Evolutionary conservation across 2,888 invertebrate genomes (phyloP).

Genomic region (Harpalus rufipes): DNA sequence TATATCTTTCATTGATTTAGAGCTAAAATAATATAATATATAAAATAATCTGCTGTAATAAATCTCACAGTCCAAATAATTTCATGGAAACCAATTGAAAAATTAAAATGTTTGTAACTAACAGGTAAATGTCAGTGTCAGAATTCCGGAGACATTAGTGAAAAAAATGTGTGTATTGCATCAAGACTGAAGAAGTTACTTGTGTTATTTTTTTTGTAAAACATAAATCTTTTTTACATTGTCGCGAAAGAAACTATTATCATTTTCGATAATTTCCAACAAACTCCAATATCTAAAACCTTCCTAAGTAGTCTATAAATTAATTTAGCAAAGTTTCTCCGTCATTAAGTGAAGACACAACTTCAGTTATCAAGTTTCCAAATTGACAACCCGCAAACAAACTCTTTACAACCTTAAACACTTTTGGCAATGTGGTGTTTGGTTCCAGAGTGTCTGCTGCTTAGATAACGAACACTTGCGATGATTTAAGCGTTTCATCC

Average conservation of each 20-base stretch:
- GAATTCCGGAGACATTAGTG: no score
- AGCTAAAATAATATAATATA: no score
- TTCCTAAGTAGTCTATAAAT: not conserved
- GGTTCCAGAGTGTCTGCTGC: slow-evolving; percentile 25
- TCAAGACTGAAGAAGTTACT: no score
- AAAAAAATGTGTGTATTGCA: no score
- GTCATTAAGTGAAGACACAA: slow-evolving; percentile 23
- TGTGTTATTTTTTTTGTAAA: no score
- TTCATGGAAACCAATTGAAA: no score
- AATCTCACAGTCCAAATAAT: no score
- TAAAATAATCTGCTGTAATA: no score
- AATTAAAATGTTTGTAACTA: no score
- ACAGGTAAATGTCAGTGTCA: no score
- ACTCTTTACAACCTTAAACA: slow-evolving; percentile 41
- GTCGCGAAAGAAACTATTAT: not conserved
- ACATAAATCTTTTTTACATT: no score
- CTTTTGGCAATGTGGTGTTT: slow-evolving; percentile 35
- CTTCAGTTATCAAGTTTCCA: slow-evolving; percentile 33
- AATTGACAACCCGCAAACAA: slow-evolving; percentile 48
- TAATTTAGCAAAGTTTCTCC: not conserved
- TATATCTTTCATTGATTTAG: no score
- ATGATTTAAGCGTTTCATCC: slow-evolving; percentile 47
- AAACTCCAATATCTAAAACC: not conserved
- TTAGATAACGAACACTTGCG: slow-evolving; percentile 54
- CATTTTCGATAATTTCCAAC: not conserved